Conservation (phyloP, 92 coral and sea anemone genomes). For the Epizoanthus illoricatus region DNA sequence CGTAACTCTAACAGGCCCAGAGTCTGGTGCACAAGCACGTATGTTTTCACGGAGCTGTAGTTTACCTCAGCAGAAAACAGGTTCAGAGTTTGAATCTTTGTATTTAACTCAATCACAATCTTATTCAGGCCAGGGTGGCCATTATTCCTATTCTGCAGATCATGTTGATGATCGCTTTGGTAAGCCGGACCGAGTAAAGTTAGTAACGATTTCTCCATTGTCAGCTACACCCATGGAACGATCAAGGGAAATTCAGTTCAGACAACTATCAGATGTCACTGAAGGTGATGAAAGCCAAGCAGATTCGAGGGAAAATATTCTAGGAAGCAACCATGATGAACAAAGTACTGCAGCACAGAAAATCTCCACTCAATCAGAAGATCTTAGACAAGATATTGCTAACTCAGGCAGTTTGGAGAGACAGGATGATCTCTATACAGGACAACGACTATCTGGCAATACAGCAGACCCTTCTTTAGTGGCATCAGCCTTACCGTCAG, state of each 20-base stretch:
- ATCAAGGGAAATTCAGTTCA: slow-evolving; percentile 55
- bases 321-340: slow-evolving; percentile 27
- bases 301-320: slow-evolving; percentile 57
- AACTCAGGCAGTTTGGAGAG: neutral
- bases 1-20: slow-evolving; percentile 63
- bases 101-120: slow-evolving; percentile 65
- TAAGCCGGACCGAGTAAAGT: slow-evolving; percentile 36
- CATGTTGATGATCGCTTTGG: slow-evolving; percentile 16
- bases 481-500: neutral
- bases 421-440: neutral
- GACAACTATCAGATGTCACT: slow-evolving; percentile 87
- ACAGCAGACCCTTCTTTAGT: neutral
- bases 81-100: slow-evolving; percentile 41
- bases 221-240: slow-evolving; percentile 52
- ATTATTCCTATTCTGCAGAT: neutral
- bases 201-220: slow-evolving; percentile 25
- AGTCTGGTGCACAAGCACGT: slow-evolving; percentile 40
- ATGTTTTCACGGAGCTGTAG: slow-evolving; percentile 26
- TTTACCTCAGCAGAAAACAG: slow-evolving; percentile 24
- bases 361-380: neutral
- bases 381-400: neutral
- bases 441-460: neutral
- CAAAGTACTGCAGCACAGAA: neutral
- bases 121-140: slow-evolving; percentile 31
- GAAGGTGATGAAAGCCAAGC: slow-evolving; percentile 81